Conservation (phyloP, 2,113 vertebrate species). For the Prolemur simus region DNA sequence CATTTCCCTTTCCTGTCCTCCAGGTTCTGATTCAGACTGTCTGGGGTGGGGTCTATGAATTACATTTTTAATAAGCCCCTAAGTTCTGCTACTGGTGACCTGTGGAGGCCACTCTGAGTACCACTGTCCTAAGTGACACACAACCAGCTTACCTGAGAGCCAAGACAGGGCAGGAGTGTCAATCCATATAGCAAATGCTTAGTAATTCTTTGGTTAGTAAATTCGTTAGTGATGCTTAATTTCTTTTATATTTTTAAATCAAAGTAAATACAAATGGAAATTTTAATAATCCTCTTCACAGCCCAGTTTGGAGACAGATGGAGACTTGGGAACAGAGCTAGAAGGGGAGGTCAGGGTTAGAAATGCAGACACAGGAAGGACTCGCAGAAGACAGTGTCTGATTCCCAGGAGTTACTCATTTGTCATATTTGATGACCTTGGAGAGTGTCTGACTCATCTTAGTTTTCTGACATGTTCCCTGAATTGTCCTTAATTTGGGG, state of each 20-base stretch:
- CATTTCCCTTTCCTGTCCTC: neutral
- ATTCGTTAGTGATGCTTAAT: neutral
- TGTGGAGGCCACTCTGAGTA: neutral
- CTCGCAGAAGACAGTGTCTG: neutral
- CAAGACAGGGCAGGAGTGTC: neutral
- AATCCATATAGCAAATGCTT: neutral
- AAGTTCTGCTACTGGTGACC: neutral
- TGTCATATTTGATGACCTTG: neutral
- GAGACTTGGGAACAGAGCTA: neutral
- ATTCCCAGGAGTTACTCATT: neutral
- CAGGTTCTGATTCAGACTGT: neutral
- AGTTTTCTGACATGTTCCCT: neutral
- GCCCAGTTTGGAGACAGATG: neutral
- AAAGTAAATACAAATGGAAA: neutral
- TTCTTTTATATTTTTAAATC: neutral
- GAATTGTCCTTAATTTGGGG: neutral
- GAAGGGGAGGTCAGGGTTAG: neutral
- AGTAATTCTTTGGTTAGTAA: neutral
- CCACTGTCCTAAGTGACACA: too few species aligned
- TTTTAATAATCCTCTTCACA: neutral
- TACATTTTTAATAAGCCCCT: neutral
- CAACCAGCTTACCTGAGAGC: neutral
- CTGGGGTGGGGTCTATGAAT: neutral
- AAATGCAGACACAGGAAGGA: neutral
- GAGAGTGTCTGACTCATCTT: neutral